phyloP scores from a whole-genome alignment of 2,113 vertebrate species.

The Phyllopteryx taeniolatus region DNA sequence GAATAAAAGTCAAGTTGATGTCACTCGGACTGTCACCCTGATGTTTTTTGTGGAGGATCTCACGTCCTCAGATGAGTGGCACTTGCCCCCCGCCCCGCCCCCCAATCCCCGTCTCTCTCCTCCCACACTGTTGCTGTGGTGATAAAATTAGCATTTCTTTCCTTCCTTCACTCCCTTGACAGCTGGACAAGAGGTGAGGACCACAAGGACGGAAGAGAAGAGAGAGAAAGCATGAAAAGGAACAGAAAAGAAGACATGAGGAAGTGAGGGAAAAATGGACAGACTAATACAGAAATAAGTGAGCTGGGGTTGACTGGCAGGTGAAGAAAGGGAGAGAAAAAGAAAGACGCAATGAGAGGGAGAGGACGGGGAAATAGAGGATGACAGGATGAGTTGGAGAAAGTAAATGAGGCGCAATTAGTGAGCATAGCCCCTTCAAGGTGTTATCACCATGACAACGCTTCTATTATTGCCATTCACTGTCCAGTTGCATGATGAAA shows the following conservation, averaged over 20 bases:
- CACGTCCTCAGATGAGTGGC: conserved; percentile 70
- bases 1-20: conserved; percentile 47
- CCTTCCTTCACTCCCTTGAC: conserved; percentile 58
- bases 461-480: conserved; percentile 45
- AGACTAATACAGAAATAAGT: conserved; percentile 30
- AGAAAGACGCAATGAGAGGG: conserved; percentile 17
- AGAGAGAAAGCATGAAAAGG: conserved; percentile 46
- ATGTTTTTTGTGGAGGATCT: conserved; percentile 53
- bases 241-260: conserved; percentile 48
- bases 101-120: conserved; percentile 34
- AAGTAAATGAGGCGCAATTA: conserved; percentile 37
- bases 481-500: conserved; percentile 56
- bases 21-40: conserved; percentile 59
- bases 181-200: conserved; percentile 66
- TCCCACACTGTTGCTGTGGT: conserved; percentile 49
- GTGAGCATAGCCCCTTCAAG: conserved; percentile 37
- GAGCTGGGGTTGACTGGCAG: conserved; percentile 24
- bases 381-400: conserved; percentile 41
- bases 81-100: too few species aligned
- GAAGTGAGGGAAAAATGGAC: conserved; percentile 10
- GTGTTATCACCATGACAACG: conserved; percentile 66
- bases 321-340: conserved; percentile 18
- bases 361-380: conserved; percentile 33
- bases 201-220: conserved; percentile 48
- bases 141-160: conserved; percentile 75